Evolutionary conservation across 1,140 invertebrate genomes (phyloP).

Genomic region (Drosophila elegans): DNA sequence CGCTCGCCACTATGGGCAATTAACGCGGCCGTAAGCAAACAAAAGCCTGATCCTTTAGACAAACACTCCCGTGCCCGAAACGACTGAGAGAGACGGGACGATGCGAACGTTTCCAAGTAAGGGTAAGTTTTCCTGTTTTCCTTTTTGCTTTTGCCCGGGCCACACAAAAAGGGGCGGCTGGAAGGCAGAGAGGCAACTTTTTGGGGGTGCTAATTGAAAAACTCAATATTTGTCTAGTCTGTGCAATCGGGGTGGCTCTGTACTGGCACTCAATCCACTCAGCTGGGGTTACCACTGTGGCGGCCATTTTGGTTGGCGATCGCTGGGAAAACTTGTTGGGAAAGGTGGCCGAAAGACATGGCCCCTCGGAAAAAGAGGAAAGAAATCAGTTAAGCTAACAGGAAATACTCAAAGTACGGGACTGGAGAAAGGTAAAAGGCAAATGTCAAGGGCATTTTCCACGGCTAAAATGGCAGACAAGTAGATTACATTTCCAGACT

Average conservation of each 20-base stretch:
- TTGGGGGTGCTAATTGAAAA: conserved; percentile 78
- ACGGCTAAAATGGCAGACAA: conserved; percentile 2
- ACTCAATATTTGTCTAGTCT: conserved; percentile 77
- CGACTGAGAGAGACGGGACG: conserved; percentile 4
- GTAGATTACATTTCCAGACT: conserved; percentile 19
- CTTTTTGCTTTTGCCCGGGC: neutral
- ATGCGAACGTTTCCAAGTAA: conserved; percentile 4
- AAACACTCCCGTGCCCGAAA: conserved; percentile 52
- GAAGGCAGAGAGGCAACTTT: conserved; percentile 37
- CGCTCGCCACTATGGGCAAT: conserved; percentile 81
- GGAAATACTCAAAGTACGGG: conserved; percentile 46
- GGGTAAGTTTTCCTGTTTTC: conserved; percentile 30
- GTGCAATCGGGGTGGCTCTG: conserved; percentile 52
- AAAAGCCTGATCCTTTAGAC: conserved; percentile 77
- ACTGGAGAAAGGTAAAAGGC: conserved; percentile 48
- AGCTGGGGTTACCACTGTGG: conserved; percentile 27
- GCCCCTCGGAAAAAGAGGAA: conserved; percentile 49
- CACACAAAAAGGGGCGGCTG: conserved; percentile 20
- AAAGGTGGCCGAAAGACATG: conserved; percentile 38
- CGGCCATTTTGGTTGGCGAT: conserved; percentile 70
- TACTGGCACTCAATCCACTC: conserved; percentile 4
- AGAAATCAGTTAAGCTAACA: conserved; percentile 76
- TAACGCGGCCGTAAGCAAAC: conserved; percentile 79
- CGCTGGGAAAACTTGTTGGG: conserved; percentile 50
- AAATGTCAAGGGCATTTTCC: conserved; percentile 74